These are phyloP conservation scores for Brenthis hecate DNA, from an alignment of 2,888 invertebrate genomes.

Conservation along the genomic window DNA sequence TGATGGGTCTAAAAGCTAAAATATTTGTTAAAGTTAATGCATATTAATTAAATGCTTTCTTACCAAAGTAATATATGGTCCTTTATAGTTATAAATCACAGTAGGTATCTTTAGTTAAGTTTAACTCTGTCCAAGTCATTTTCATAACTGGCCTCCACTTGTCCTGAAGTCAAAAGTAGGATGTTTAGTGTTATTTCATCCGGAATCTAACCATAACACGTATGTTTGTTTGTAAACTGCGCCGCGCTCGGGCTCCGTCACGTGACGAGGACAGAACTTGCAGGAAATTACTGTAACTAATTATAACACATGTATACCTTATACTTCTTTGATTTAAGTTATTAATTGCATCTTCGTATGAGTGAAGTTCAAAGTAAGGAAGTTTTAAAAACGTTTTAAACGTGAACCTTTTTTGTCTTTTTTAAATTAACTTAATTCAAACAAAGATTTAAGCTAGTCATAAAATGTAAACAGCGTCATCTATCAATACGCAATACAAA, in stretches of 20 bases:
- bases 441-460: too few species aligned
- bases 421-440: too few species aligned
- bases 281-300: too few species aligned
- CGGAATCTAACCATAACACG: slow-evolving; percentile 5
- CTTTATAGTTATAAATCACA: neutral
- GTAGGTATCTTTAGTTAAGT: neutral
- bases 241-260: neutral
- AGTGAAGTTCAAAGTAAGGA: too few species aligned
- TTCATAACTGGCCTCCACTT: neutral
- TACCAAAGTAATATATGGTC: neutral
- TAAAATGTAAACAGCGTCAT: too few species aligned
- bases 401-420: too few species aligned
- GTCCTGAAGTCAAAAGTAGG: neutral
- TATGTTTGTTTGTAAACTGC: slow-evolving; percentile 5
- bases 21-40: neutral
- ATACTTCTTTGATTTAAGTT: too few species aligned
- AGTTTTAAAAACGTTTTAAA: too few species aligned
- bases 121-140: neutral
- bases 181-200: slow-evolving; percentile 17
- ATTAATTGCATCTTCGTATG: too few species aligned
- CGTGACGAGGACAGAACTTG: neutral
- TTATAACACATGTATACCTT: too few species aligned
- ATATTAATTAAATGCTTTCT: neutral
- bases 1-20: too few species aligned
- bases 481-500: too few species aligned